These are phyloP conservation scores for Gallinago media DNA, from an alignment of 2,113 vertebrate genomes.

Conservation along the genomic window DNA sequence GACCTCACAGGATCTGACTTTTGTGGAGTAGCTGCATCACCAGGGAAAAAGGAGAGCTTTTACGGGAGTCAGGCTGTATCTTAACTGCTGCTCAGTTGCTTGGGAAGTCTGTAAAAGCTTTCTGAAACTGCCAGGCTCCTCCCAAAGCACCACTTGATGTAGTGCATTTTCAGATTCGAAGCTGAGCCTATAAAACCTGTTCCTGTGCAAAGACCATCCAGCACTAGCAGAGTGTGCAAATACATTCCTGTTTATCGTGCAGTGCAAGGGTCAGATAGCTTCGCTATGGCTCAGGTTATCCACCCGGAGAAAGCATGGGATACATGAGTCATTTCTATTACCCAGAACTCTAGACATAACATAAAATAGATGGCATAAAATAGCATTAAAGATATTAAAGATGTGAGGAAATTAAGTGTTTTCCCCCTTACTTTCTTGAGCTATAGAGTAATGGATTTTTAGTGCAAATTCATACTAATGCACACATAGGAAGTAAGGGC, in stretches of 20 bases:
- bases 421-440: conserved; percentile 44
- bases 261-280: conserved; percentile 7
- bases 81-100: conserved; percentile 32
- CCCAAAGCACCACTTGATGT: conserved; percentile 20
- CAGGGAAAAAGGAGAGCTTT: background rate
- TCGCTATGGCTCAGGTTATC: conserved; percentile 38
- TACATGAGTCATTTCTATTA: conserved; percentile 41
- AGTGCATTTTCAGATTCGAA: conserved; percentile 16
- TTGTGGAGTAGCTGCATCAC: background rate
- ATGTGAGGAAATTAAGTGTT: conserved; percentile 28
- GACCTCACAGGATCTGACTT: background rate
- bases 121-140: conserved; percentile 34
- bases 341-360: conserved; percentile 44
- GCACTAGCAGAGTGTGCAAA: background rate
- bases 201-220: conserved; percentile 23
- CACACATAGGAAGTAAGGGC: background rate
- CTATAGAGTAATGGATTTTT: conserved; percentile 34
- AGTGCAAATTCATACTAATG: background rate
- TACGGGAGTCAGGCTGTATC: background rate
- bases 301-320: conserved; percentile 16
- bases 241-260: conserved; percentile 9
- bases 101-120: conserved; percentile 58
- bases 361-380: conserved; percentile 38
- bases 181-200: conserved; percentile 31
- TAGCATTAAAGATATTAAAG: conserved; percentile 25